Evolutionary conservation across 2,113 vertebrate species (phyloP), one percentile per base, ranked within the genome.

Genomic region (Microtus montanus): DNA sequence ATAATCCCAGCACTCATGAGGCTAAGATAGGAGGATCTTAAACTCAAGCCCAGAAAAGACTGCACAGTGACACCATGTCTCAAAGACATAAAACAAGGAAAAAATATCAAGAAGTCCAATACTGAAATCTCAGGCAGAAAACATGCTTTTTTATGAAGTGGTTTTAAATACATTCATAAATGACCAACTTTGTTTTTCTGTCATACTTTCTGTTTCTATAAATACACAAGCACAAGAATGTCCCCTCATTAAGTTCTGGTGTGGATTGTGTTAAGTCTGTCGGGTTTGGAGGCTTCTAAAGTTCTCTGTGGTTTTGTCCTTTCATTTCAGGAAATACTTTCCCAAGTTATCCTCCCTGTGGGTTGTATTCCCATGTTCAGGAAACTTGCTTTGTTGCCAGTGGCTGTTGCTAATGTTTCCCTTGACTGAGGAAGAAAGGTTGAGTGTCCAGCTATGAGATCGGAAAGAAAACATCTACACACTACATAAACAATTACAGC

Each of bases 291-390:
- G 63, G 83, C 88, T 93, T 85, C 78, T 91, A 70, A 95, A 97
- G 58, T 83, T 28, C 41, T 95, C 89, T 97, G 96, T 97, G 95
- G 95, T 90, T 97, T 97, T 93, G 77, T 88, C 92, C 47, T 97
- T 97, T 97, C 87, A 89, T 95, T 97, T 97, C 95, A 97, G 93
- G 95, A 97, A 97, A 95, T 96, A 71, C 22, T 97, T 92, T 88
- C 52, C 93, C 44, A 44, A 95, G 63, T 88, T 93, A 33, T 75
- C 75, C 91, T 96, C 82, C 75, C 88, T 90, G 89, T 96, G 95
- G 85, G 90, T 96, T 92, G 11, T 95, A 41, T 91, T 83, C 80
- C 70, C 92, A 28, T 89, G 64, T 38, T 61, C 24, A 41, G 70
- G 84, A 87, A 92, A 75, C 44, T 89, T 54, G 24, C 78, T 87